Evolutionary conservation across 2,888 invertebrate species (phyloP).

Genomic region (Tinea semifulvella): DNA sequence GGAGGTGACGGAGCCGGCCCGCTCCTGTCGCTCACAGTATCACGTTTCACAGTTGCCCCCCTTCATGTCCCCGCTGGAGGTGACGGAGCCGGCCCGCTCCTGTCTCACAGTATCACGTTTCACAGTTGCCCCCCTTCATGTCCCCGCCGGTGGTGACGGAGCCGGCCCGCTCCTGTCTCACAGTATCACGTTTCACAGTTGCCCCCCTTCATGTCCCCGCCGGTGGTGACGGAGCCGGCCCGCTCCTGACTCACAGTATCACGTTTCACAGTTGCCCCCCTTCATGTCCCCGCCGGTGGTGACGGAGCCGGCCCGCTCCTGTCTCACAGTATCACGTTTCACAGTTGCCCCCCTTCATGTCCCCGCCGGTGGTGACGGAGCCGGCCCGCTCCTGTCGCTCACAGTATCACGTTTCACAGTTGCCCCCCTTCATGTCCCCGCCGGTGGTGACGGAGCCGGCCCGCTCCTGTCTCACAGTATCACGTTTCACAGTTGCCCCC

Average conservation of each 20-base stretch:
- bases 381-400: too few species aligned
- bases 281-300: constrained; percentile 87
- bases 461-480: too few species aligned
- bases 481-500: too few species aligned
- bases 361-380: constrained; percentile 79
- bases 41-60: constrained; percentile 73
- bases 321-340: too few species aligned
- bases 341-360: constrained; percentile 86
- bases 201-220: constrained; percentile 88
- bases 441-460: constrained; percentile 78
- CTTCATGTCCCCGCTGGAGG: constrained; percentile 84
- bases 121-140: constrained; percentile 84
- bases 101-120: too few species aligned
- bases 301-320: constrained; percentile 76
- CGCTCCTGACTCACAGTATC: too few species aligned
- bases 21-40: too few species aligned
- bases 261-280: constrained; percentile 73
- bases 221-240: constrained; percentile 78
- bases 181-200: constrained; percentile 62
- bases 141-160: constrained; percentile 81
- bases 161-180: too few species aligned
- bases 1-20: constrained; percentile 75
- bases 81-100: constrained; percentile 80
- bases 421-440: constrained; percentile 90
- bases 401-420: constrained; percentile 48